These are phyloP conservation scores for Auanema sp. DNA, from an alignment of 2,888 invertebrate species.

Conservation along the genomic window DNA sequence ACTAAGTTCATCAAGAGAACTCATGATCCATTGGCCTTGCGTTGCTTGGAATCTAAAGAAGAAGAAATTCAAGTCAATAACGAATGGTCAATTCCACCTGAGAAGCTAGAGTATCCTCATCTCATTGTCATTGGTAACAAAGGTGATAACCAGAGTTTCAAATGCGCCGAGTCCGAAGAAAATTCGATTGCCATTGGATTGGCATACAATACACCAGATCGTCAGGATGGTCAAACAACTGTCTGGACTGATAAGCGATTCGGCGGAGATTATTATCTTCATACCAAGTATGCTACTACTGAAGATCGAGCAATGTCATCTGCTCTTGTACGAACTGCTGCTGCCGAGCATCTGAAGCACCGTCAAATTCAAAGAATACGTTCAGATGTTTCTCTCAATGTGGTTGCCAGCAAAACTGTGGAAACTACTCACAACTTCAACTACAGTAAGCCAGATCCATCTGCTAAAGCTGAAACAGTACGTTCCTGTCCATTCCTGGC, in stretches of 20 bases:
- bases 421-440: conserved; percentile 26
- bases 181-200: conserved; percentile 40
- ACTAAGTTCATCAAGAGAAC: conserved; percentile 28
- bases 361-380: conserved; percentile 28
- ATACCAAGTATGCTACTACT: conserved; percentile 43
- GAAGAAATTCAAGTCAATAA: conserved; percentile 11
- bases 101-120: conserved; percentile 13
- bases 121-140: conserved; percentile 33
- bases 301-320: conserved; percentile 23
- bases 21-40: conserved; percentile 21
- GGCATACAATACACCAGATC: conserved; percentile 27
- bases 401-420: conserved; percentile 30
- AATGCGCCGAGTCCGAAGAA: conserved; percentile 41
- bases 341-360: conserved; percentile 29
- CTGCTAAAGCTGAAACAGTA: conserved; percentile 6
- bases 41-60: conserved; percentile 20
- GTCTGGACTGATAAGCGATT: conserved; percentile 29
- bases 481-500: conserved; percentile 23
- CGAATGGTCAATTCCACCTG: conserved; percentile 32
- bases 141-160: conserved; percentile 29
- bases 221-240: background rate
- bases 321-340: conserved; percentile 23
- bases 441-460: conserved; percentile 22
- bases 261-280: conserved; percentile 49
- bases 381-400: conserved; percentile 22